These are phyloP conservation scores for Diadegma fenestrale DNA, from an alignment of 2,888 invertebrate species.

Conservation along the genomic window DNA sequence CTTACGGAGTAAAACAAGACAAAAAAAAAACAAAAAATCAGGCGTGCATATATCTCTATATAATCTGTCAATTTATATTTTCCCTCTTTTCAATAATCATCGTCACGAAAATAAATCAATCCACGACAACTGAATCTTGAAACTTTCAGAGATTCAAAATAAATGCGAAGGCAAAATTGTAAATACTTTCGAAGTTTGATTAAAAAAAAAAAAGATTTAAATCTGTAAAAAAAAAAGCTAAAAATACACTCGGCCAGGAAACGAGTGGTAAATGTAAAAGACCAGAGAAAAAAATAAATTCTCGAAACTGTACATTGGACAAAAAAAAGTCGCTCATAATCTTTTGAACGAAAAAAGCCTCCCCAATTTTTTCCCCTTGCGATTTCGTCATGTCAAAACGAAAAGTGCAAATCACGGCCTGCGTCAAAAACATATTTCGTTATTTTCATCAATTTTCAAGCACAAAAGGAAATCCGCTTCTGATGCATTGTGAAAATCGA, in stretches of 20 bases:
- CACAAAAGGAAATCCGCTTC: slow-evolving; percentile 53
- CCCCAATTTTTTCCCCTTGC: background rate
- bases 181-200: slow-evolving; percentile 39
- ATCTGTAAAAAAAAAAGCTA: slow-evolving; percentile 64
- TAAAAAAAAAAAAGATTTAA: slow-evolving; percentile 46
- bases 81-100: slow-evolving; percentile 54
- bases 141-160: slow-evolving; percentile 62
- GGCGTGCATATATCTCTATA: slow-evolving; percentile 28
- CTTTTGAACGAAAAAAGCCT: slow-evolving; percentile 15
- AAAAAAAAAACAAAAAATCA: slow-evolving; percentile 28
- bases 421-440: slow-evolving; percentile 4
- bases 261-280: slow-evolving; percentile 67
- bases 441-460: slow-evolving; percentile 34
- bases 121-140: slow-evolving; percentile 59
- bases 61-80: slow-evolving; percentile 30
- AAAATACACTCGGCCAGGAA: slow-evolving; percentile 71
- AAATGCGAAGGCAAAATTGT: slow-evolving; percentile 29
- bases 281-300: slow-evolving; percentile 77
- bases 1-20: background rate
- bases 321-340: slow-evolving; percentile 39
- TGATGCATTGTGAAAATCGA: slow-evolving; percentile 65
- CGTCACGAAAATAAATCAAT: slow-evolving; percentile 50
- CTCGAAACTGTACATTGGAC: slow-evolving; percentile 77
- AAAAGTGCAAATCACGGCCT: slow-evolving; percentile 56
- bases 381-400: slow-evolving; percentile 7